phyloP scores from a whole-genome alignment of 2,888 invertebrate genomes.

The Ophion costatus region DNA sequence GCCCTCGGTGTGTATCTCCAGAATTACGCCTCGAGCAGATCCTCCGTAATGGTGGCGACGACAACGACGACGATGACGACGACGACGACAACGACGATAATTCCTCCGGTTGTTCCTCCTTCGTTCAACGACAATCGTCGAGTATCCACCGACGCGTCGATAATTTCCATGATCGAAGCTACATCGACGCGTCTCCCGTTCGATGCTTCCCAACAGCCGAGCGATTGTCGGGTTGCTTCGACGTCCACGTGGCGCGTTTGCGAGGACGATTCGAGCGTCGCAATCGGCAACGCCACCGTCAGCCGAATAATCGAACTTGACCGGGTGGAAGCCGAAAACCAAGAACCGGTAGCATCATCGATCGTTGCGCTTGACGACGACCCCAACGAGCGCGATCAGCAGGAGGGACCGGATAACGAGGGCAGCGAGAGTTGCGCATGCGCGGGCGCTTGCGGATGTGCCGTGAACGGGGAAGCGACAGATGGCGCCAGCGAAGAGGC shows the following conservation, averaged over 20 bases:
- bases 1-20: constrained; percentile 78
- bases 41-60: constrained; percentile 25
- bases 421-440: constrained; percentile 71
- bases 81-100: constrained; percentile 2
- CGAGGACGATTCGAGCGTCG: constrained; percentile 67
- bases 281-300: constrained; percentile 43
- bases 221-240: constrained; percentile 76
- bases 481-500: constrained; percentile 3
- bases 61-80: constrained; percentile 16
- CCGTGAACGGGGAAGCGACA: constrained; percentile 46
- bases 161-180: constrained; percentile 27
- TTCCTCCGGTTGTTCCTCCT: constrained; percentile 30
- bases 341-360: constrained; percentile 23
- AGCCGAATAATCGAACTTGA: constrained; percentile 23
- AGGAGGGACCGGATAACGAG: not conserved
- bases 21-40: constrained; percentile 65
- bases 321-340: constrained; percentile 30
- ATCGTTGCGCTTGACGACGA: constrained; percentile 24
- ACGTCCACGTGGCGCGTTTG: constrained; percentile 72
- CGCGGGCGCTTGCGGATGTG: constrained; percentile 80
- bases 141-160: constrained; percentile 10
- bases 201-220: constrained; percentile 74
- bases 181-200: constrained; percentile 53
- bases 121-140: constrained; percentile 21
- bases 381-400: not conserved